A percentile compares a stretch with the other conserved stretches of the same genome.
Evolutionary conservation across 2,113 vertebrate species (phyloP).

Genomic region (Pangasianodon gigas): DNA sequence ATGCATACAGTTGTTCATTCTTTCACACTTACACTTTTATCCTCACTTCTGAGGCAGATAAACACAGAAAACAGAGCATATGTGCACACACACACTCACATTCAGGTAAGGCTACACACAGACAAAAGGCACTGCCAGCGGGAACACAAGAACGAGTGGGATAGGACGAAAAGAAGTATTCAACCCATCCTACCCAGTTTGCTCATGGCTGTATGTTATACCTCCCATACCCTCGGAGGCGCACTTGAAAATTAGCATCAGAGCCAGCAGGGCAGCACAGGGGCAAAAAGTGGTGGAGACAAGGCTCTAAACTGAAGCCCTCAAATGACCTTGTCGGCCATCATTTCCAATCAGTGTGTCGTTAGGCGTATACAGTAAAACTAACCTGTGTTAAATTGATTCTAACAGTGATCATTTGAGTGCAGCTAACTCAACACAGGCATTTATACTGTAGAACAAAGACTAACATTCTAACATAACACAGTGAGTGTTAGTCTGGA

Average conservation of each 20-base stretch:
- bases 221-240: slow-evolving; percentile 28
- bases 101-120: slow-evolving; percentile 57
- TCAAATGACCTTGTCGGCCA: not conserved
- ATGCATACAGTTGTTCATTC: slow-evolving; percentile 2
- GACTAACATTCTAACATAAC: not conserved
- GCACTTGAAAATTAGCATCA: not conserved
- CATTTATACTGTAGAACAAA: not conserved
- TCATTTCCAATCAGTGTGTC: slow-evolving; percentile 8
- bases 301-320: slow-evolving; percentile 8
- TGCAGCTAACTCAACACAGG: not conserved
- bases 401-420: slow-evolving; percentile 11
- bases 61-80: slow-evolving; percentile 1
- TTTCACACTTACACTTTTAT: slow-evolving; percentile 36
- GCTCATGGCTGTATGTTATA: slow-evolving; percentile 2
- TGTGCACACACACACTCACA: slow-evolving; percentile 33
- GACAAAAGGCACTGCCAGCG: slow-evolving; percentile 76
- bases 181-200: not conserved
- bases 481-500: not conserved
- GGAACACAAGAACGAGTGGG: slow-evolving; percentile 47
- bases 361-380: not conserved
- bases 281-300: slow-evolving; percentile 17
- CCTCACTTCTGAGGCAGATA: slow-evolving; percentile 11
- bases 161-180: not conserved
- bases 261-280: slow-evolving; percentile 9
- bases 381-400: not conserved